Evolutionary conservation across 2,113 vertebrate species (phyloP).

Genomic region (Leiothrix lutea): DNA sequence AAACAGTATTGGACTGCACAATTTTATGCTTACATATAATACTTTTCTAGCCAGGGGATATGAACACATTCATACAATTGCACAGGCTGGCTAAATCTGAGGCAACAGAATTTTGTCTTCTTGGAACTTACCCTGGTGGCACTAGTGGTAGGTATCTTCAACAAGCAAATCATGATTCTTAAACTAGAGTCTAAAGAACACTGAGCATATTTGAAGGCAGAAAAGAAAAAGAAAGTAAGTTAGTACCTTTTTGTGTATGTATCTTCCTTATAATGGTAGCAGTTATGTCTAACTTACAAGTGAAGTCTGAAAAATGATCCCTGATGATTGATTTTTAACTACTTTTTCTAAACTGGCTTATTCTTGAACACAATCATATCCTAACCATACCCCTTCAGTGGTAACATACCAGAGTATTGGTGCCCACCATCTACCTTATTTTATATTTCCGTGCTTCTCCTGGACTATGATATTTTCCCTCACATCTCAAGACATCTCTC

Average conservation of each 20-base stretch:
- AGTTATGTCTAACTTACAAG: background rate
- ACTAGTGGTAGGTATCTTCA: slow-evolving; percentile 95
- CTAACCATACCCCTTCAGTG: background rate
- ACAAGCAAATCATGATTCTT: slow-evolving; percentile 96
- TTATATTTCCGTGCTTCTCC: background rate
- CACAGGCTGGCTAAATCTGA: background rate
- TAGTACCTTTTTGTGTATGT: background rate
- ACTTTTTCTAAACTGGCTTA: background rate
- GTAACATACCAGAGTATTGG: background rate
- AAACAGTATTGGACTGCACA: background rate
- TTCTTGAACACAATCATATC: background rate
- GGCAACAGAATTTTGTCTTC: background rate
- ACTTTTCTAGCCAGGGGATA: background rate
- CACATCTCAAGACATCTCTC: background rate
- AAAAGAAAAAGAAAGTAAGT: background rate
- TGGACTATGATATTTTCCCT: background rate
- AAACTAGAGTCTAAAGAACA: slow-evolving; percentile 96
- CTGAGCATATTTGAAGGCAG: slow-evolving; percentile 65
- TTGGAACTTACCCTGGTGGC: slow-evolving; percentile 87
- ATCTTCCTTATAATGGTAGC: background rate
- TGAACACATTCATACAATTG: background rate
- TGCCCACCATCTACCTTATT: background rate
- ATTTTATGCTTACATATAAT: background rate
- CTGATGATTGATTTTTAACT: background rate
- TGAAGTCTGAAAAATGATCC: background rate